Percentiles rank a stretch among this genome's conserved stretches.
Conservation (phyloP, 2,888 invertebrate genomes). For the Leistus spinibarbis region DNA sequence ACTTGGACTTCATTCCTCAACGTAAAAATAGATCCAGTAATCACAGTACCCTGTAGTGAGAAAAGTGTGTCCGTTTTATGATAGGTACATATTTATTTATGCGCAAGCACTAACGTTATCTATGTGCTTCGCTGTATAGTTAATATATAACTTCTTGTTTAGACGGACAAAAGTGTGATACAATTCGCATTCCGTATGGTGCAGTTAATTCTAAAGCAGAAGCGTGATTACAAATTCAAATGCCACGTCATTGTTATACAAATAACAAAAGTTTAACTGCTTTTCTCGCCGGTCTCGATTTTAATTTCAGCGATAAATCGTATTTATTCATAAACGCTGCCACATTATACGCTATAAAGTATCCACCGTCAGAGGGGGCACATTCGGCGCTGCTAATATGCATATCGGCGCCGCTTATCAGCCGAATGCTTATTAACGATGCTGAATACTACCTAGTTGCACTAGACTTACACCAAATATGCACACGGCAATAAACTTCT, state of each 20-base stretch:
- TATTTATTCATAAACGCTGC: conserved; percentile 32
- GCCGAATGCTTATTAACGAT: conserved; percentile 27
- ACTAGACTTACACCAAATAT: neutral
- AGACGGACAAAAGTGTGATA: neutral
- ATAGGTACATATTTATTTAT: neutral
- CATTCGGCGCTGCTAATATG: conserved; percentile 30
- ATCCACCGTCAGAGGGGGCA: conserved; percentile 15
- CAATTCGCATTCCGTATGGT: neutral
- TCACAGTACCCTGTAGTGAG: neutral
- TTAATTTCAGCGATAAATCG: conserved; percentile 34
- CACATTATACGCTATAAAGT: conserved; percentile 21
- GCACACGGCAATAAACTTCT: neutral
- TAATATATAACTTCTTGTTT: neutral
- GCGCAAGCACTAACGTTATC: neutral
- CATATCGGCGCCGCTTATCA: conserved; percentile 33
- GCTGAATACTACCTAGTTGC: conserved; percentile 6
- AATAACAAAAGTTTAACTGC: conserved; percentile 23
- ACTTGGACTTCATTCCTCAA: too few species aligned
- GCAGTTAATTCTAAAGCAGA: neutral
- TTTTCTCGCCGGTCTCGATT: conserved; percentile 12
- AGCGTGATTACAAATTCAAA: conserved; percentile 29
- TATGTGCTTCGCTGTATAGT: neutral
- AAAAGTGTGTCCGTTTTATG: neutral
- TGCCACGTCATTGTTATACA: conserved; percentile 19
- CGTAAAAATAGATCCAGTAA: too few species aligned